Evolutionary conservation across 1,140 invertebrate genomes (phyloP).

Genomic region (Heliconius hewitsoni): DNA sequence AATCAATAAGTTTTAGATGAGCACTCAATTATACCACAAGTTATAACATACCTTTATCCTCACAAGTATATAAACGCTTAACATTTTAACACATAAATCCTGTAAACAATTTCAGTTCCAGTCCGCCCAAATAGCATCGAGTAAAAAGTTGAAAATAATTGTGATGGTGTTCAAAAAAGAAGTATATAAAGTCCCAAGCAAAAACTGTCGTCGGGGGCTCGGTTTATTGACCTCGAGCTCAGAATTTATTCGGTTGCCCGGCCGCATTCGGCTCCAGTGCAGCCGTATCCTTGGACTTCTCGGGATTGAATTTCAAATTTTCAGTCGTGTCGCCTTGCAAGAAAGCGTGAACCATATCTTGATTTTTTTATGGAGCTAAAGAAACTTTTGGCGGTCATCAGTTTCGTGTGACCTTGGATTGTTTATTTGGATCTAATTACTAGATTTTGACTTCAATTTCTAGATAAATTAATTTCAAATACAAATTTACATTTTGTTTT

Average conservation of each 20-base stretch:
- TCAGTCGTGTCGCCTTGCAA: constrained; percentile 56
- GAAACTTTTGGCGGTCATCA: constrained; percentile 29
- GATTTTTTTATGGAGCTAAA: constrained; percentile 40
- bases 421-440: not conserved
- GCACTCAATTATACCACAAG: not conserved
- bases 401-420: constrained; percentile 19
- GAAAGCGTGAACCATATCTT: constrained; percentile 57
- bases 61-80: constrained; percentile 46
- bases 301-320: constrained; percentile 80
- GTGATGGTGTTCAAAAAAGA: constrained; percentile 70
- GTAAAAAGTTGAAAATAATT: constrained; percentile 76
- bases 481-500: not conserved
- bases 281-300: constrained; percentile 64
- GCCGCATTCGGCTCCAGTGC: constrained; percentile 39
- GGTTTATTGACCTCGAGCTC: constrained; percentile 62
- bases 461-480: too few relatives aligned
- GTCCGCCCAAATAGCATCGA: constrained; percentile 53
- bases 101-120: constrained; percentile 64
- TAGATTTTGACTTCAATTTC: not conserved
- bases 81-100: constrained; percentile 65
- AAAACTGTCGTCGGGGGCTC: constrained; percentile 67
- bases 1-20: not conserved
- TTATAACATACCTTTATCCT: not conserved
- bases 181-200: constrained; percentile 64
- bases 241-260: constrained; percentile 64